phyloP scores from a whole-genome alignment of 2,888 invertebrate genomes.

The Apamea sordens region DNA sequence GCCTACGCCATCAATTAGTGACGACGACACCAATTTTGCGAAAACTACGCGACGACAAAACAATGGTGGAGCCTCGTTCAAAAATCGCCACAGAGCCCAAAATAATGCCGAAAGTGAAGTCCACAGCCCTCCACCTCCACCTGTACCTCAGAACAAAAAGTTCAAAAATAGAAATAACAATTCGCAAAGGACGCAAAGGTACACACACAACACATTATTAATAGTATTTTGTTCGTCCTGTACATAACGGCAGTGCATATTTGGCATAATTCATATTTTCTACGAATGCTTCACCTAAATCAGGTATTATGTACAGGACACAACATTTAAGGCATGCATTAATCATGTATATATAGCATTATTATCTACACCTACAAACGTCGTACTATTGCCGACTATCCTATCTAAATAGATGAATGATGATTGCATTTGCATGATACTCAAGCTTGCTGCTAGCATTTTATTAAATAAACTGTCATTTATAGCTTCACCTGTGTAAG shows the following conservation, averaged over 20 bases:
- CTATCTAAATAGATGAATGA: conserved; percentile 44
- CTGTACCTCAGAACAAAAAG: conserved; percentile 83
- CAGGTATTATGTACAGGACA: not conserved
- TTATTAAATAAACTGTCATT: not conserved
- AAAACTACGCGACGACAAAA: conserved; percentile 90
- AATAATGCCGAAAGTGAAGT: conserved; percentile 82
- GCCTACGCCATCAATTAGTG: conserved; percentile 91
- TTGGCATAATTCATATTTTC: not conserved
- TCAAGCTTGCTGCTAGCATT: conserved; percentile 34
- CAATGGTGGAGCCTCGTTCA: conserved; percentile 87
- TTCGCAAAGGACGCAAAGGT: conserved; percentile 85
- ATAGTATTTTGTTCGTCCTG: conserved; percentile 3
- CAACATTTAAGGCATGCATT: conserved; percentile 17
- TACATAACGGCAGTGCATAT: not conserved
- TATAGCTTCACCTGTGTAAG: conserved; percentile 4
- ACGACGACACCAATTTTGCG: conserved; percentile 91
- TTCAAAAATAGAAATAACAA: conserved; percentile 86
- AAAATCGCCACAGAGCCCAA: conserved; percentile 89
- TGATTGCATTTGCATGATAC: conserved; percentile 46
- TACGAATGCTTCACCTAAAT: not conserved
- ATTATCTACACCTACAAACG: conserved; percentile 31
- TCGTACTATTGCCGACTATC: conserved; percentile 71
- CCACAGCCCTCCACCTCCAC: conserved; percentile 79
- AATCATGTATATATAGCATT: conserved; percentile 3
- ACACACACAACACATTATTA: conserved; percentile 50